phyloP scores from a whole-genome alignment of 2,888 invertebrate species.

The Criorhina ranunculi region DNA sequence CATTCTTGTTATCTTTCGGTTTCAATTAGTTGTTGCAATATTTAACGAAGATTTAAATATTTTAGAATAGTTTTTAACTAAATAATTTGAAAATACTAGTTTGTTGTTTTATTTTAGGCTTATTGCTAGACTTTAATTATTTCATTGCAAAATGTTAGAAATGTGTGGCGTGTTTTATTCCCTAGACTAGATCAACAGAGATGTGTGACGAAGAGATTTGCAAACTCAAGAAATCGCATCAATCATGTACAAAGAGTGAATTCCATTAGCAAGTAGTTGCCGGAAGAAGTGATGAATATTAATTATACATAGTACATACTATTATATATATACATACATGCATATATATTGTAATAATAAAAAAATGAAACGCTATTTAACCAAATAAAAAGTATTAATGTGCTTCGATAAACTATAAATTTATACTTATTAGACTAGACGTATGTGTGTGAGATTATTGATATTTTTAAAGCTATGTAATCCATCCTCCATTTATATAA shows the following conservation, averaged over 20 bases:
- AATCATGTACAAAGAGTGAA: conserved; percentile 75
- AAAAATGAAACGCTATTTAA: conserved; percentile 53
- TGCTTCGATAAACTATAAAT: conserved; percentile 67
- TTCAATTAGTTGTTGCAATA: conserved; percentile 57
- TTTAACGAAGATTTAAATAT: conserved; percentile 20
- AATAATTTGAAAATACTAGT: background rate
- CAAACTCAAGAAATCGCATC: conserved; percentile 46
- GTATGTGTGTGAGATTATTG: conserved; percentile 62
- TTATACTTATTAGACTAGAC: conserved; percentile 70
- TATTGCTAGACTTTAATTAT: conserved; percentile 37
- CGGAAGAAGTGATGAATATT: conserved; percentile 59
- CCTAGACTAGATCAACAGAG: conserved; percentile 18
- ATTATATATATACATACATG: conserved; percentile 43
- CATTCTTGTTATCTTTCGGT: conserved; percentile 40
- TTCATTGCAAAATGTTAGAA: conserved; percentile 47
- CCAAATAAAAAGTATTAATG: conserved; percentile 64
- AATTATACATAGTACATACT: conserved; percentile 60
- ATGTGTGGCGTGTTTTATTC: conserved; percentile 49
- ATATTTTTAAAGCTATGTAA: conserved; percentile 68
- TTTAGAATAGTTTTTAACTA: conserved; percentile 22
- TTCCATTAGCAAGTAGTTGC: conserved; percentile 64
- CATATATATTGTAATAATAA: conserved; percentile 68
- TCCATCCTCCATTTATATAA: conserved; percentile 74
- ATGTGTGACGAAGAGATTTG: conserved; percentile 46
- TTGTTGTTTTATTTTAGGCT: conserved; percentile 25